These are phyloP conservation scores for Zaprionus nigranus DNA, from an alignment of 1,140 invertebrate genomes.

Conservation along the genomic window DNA sequence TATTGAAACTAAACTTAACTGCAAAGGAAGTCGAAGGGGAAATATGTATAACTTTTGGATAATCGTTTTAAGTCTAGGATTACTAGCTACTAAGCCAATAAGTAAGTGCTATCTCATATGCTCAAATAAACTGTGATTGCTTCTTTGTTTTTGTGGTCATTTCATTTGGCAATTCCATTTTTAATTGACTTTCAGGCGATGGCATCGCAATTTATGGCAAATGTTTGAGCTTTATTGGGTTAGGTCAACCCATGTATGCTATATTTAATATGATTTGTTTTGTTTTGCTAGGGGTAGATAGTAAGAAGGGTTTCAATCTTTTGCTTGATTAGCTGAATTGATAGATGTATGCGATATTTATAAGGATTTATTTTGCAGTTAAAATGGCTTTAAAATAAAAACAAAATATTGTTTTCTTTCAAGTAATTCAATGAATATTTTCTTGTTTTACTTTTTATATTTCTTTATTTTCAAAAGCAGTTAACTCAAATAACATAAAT, in stretches of 20 bases:
- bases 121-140: not conserved
- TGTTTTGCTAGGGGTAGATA: too few species aligned
- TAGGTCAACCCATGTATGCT: too few species aligned
- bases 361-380: not conserved
- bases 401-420: not conserved
- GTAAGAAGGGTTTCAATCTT: too few species aligned
- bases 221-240: too few species aligned
- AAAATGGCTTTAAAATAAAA: not conserved
- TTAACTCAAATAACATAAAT: too few species aligned
- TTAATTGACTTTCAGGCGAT: not conserved
- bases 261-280: too few species aligned
- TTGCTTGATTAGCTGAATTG: not conserved
- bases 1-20: conserved; percentile 16
- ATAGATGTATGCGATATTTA: not conserved
- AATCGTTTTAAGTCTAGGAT: conserved; percentile 82
- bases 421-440: too few species aligned
- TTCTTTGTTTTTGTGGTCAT: not conserved
- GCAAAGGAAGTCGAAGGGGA: not conserved
- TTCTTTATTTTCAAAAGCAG: too few species aligned
- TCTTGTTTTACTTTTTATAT: too few species aligned
- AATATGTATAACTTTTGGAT: conserved; percentile 83
- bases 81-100: conserved; percentile 76
- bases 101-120: conserved; percentile 60
- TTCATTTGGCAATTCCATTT: not conserved
- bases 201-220: not conserved